Base-by-base conservation (phyloP, 2,888 invertebrate genomes). In the Odontocerum albicorne region DNA sequence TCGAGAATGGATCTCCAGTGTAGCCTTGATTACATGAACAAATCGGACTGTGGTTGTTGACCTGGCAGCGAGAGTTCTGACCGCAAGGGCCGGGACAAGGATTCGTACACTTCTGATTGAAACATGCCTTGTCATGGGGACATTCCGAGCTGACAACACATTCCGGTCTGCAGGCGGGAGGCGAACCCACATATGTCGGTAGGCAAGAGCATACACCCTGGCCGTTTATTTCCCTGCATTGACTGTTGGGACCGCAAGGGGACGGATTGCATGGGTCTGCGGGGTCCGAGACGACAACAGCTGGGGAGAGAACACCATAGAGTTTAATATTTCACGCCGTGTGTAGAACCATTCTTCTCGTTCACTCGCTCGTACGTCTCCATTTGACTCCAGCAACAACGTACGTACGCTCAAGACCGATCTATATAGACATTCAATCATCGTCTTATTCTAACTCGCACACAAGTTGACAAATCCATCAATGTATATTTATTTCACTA, bases 141-240 rank as follows among this genome's bases (percentile, higher is more conserved):
- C 92, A 92, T 69, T 91, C 91, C 1, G 87, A 83, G 65, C 87
- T 90, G 21, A 86, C 79, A 20, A 86, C 83, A 68, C 91, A 92
- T 71, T 90, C 89, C 7, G 90, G 90, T 63, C 89, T 77, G 67
- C 90, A 90, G 10, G 84, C 84, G 55, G 86, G 87, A 13, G 91
- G 90, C 64, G 83, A 81, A 13, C 91, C 91, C 20, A 85, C 73
- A 64, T 85, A 90, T 60, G 82, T 81, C 4, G 85, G 81, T 65
- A 85, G 72, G 66, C 92, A 92, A 16, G 88, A 85, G 67, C 92
- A 92, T 6, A 83, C 84, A 4, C 89, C 87, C 64, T 86, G 85
- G 10, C 80, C 80, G 65, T 89, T 88, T 19, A 80, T 74, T 65
- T 85, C 83, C 19, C 83, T 80, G 67, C 91, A 91, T 63, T 85